Conservation (phyloP, 2,888 invertebrate species). For the Morpho helenor region DNA sequence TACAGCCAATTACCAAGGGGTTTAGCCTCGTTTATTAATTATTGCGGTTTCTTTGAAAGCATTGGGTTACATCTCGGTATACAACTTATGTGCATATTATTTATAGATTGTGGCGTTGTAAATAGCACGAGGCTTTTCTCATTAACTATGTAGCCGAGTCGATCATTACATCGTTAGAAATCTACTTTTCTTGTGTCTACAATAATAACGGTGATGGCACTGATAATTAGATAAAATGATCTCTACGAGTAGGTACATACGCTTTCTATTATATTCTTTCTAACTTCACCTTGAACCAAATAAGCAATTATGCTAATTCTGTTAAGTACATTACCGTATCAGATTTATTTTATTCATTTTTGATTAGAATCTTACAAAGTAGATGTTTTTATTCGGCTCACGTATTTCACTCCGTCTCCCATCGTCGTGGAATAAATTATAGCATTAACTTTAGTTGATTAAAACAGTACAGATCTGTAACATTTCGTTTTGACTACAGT, state of each 20-base stretch:
- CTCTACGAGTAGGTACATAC: background rate
- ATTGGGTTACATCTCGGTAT: no score
- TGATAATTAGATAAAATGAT: slow-evolving; percentile 2
- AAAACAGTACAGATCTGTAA: background rate
- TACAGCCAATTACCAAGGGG: slow-evolving; percentile 44
- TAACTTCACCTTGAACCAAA: background rate
- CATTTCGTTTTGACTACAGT: background rate
- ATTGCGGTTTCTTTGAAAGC: slow-evolving; percentile 15
- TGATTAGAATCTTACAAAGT: background rate
- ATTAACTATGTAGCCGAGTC: slow-evolving; percentile 9
- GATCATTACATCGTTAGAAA: slow-evolving; percentile 13
- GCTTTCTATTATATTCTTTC: slow-evolving; percentile 1
- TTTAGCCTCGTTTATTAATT: slow-evolving; percentile 30
- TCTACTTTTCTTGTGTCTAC: slow-evolving; percentile 9
- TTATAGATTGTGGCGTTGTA: slow-evolving; percentile 1
- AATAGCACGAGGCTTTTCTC: slow-evolving; percentile 7
- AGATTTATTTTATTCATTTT: background rate
- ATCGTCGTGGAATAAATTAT: background rate
- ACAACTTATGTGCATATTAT: background rate
- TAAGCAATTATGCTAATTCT: no score
- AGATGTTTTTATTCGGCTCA: background rate
- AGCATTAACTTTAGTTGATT: background rate
- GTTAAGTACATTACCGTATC: background rate
- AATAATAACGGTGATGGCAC: background rate
- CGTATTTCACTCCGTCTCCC: background rate